Evolutionary conservation across 2,113 vertebrate genomes (phyloP), one percentile per base, ranked within the genome.

Genomic region (Cromileptes altivelis): DNA sequence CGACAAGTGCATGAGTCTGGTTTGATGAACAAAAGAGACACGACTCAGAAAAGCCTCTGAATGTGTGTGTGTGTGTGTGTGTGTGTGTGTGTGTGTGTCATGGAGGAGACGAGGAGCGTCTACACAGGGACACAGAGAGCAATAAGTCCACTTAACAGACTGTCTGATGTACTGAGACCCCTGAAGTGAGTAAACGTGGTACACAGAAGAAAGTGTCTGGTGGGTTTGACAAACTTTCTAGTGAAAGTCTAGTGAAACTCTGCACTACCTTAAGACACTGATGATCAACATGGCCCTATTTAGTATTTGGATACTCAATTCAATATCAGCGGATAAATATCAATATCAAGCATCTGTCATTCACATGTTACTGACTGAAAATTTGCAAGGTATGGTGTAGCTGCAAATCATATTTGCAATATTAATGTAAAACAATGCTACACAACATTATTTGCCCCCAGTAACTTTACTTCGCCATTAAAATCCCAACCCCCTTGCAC

Each of bases 21-120:
- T 83, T 69, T 85, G 58, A 88, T 61, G 62, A 75, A 88, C 65
- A 84, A 88, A 90, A 76, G 50, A 81, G 63, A 70, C 17, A n/a
- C 3, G 11, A 58, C 80, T 61, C 71, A 78, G 56, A 65, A 8
- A 69, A n/a, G 65, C 64, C 33, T 27, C 0, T 64, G 33, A 70
- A 15, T 58, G 45, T 49, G 23, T 40, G 17, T 61, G 42, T 58
- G 15, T 47, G n/a, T 63, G 21, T 65, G 37, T 63, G 67, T 62
- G 72, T 64, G 73, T n/a, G 21, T 21, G 65, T 30, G 56, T 55
- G 57, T 25, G 76, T 58, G 68, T 37, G 65, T 60, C 23, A 61
- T 47, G 30, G 10, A 58, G 45, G 45, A 73, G 11, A 61, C 0
- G 1, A 61, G 4, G 15, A 63, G 9, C 18, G 42, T 27, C 30